Evolutionary conservation across 2,888 invertebrate species (phyloP).

Genomic region (Endomychus coccineus): DNA sequence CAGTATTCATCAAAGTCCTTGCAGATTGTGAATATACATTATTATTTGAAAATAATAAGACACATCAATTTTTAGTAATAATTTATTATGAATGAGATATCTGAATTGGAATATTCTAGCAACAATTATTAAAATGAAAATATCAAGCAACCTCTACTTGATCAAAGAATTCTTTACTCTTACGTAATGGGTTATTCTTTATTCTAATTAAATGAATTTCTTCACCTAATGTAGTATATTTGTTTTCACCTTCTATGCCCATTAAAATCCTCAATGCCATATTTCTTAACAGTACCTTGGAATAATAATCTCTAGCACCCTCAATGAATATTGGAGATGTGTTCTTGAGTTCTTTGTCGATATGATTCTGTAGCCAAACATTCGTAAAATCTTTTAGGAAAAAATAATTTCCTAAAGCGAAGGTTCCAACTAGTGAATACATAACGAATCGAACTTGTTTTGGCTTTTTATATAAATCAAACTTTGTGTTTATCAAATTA

Average conservation of each 20-base stretch:
- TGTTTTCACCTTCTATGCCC: constrained; percentile 53
- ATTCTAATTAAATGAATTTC: constrained; percentile 59
- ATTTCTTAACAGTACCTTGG: constrained; percentile 64
- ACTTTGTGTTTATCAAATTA: constrained; percentile 46
- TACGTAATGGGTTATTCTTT: constrained; percentile 56
- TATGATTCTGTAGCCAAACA: constrained; percentile 53
- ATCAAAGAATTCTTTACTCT: constrained; percentile 63
- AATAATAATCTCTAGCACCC: constrained; percentile 71
- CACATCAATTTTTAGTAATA: no score
- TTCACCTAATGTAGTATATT: constrained; percentile 63
- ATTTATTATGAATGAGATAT: no score
- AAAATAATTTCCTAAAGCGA: constrained; percentile 55
- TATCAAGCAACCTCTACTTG: no score
- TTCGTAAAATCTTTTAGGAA: constrained; percentile 59
- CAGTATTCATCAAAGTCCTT: no score
- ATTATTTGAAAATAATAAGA: no score
- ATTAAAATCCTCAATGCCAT: constrained; percentile 61
- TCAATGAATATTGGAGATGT: constrained; percentile 56
- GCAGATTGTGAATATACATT: no score
- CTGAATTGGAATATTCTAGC: no score
- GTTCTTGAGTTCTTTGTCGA: constrained; percentile 56
- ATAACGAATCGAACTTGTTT: constrained; percentile 42
- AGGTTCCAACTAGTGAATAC: constrained; percentile 52
- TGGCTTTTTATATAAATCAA: constrained; percentile 52
- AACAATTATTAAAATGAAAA: no score